A percentile compares a stretch with the other conserved stretches of the same genome.
Conservation (phyloP, 2,797 vertebrate genomes). For the Enoplosus armatus region DNA sequence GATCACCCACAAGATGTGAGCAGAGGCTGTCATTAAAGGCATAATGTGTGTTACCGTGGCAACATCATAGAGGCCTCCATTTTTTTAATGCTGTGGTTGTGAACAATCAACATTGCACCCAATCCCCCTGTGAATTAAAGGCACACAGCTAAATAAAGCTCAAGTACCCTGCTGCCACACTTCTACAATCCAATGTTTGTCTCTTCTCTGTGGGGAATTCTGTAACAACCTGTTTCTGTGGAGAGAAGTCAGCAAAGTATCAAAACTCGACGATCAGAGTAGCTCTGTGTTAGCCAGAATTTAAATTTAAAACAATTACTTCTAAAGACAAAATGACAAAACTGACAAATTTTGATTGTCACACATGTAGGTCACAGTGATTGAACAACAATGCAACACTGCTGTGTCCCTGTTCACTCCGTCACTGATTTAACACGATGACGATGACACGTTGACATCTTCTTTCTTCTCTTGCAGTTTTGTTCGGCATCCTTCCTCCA, state of each 20-base stretch:
- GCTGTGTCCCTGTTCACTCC: slow-evolving; percentile 23
- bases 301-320: slow-evolving; percentile 69
- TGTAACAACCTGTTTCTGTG: slow-evolving; percentile 74
- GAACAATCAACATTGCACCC: slow-evolving; percentile 79
- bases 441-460: slow-evolving; percentile 16
- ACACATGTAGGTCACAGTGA: slow-evolving; percentile 60
- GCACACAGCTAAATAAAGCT: slow-evolving; percentile 84
- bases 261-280: slow-evolving; percentile 69
- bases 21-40: slow-evolving; percentile 81
- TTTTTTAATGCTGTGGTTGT: slow-evolving; percentile 73
- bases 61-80: slow-evolving; percentile 80
- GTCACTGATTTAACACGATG: slow-evolving; percentile 27
- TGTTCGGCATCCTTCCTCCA: slow-evolving; percentile 24
- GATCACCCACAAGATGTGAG: slow-evolving; percentile 78
- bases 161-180: slow-evolving; percentile 73
- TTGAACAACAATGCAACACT: slow-evolving; percentile 36
- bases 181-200: slow-evolving; percentile 69
- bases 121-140: slow-evolving; percentile 81
- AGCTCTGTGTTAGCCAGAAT: slow-evolving; percentile 40
- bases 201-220: slow-evolving; percentile 74
- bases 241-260: slow-evolving; percentile 55
- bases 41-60: slow-evolving; percentile 84
- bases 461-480: slow-evolving; percentile 25
- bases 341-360: slow-evolving; percentile 57
- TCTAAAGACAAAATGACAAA: slow-evolving; percentile 40